Percentiles rank a stretch among this genome's conserved stretches.
phyloP scores from a whole-genome alignment of 1,140 invertebrate species.

The Aphelenchoides fujianensis region DNA sequence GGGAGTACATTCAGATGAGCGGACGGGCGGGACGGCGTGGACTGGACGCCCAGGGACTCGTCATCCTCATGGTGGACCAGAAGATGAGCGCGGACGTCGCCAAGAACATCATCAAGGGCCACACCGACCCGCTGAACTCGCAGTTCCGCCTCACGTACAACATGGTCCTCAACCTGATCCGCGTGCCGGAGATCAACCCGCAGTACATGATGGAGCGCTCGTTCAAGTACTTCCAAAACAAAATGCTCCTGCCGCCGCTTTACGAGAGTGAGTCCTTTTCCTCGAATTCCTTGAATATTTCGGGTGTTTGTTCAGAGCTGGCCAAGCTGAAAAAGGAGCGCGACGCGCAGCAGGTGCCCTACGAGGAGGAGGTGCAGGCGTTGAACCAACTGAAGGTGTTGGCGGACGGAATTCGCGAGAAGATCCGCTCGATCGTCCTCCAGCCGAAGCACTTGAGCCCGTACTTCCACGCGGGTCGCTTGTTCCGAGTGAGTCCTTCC shows the following conservation, averaged over 20 bases:
- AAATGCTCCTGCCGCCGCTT: constrained; percentile 83
- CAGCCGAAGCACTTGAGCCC: constrained; percentile 83
- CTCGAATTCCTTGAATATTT: not conserved
- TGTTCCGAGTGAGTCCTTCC: constrained; percentile 75
- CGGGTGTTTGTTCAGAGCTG: not conserved
- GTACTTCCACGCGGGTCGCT: constrained; percentile 85
- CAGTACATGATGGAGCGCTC: constrained; percentile 98
- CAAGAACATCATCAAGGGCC: constrained; percentile 82
- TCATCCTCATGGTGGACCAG: constrained; percentile 97
- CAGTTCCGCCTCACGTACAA: constrained; percentile 99
- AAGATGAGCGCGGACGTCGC: constrained; percentile 82
- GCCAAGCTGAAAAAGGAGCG: not conserved
- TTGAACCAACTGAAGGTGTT: constrained; percentile 7
- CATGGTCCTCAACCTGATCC: constrained; percentile 93
- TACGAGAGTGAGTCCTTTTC: constrained; percentile 72
- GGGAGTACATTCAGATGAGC: constrained; percentile 99
- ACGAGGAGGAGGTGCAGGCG: constrained; percentile 65
- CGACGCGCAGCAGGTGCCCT: constrained; percentile 68
- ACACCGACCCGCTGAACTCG: constrained; percentile 91
- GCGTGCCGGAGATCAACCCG: constrained; percentile 98
- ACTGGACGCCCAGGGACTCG: constrained; percentile 93
- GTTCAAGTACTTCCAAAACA: constrained; percentile 99
- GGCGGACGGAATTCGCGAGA: not conserved
- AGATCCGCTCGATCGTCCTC: constrained; percentile 69
- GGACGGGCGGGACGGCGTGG: constrained; percentile 93